Evolutionary conservation across 2,888 invertebrate species (phyloP), one percentile per base, ranked within the genome.

Genomic region (Amblyteles armatorius): DNA sequence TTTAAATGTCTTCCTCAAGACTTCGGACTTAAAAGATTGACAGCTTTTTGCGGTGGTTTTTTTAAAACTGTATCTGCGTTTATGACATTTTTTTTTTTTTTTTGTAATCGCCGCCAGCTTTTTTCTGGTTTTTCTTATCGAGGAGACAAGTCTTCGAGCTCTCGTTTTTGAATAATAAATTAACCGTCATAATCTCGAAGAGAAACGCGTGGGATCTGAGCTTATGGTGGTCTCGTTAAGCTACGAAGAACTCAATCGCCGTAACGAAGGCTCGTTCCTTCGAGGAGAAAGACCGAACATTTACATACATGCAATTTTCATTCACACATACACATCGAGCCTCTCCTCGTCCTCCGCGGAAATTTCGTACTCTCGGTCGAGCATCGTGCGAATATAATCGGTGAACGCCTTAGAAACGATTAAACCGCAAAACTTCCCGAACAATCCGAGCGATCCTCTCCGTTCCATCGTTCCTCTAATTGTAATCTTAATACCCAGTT

Each of bases 401-500:
- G 50, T 36, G 33, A 65, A 71, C 50, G 63, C 60, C 79, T 63
- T 13, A 26, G 55, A 33, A 22, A 72, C 80, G 36, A 80, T 83
- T 80, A 72, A 22, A 57, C 16, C 63, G 36, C 48, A 55, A 48
- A 33, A 69, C 76, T 83, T 83, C 83, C 83, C 26, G 79, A 79
- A 77, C 76, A 71, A 65, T 68, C 57, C 26, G 63, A 57, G 57
- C 60, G 65, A 83, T 83, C 74, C 44, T 79, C 60, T 52, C 33
- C 29, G 40, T 29, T 19, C 22, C 44, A 26, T 36, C 71, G 44
- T 26, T 16, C 22, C 40, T 50, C 19, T 83, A 83, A 83, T 83
- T 72, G 83, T 80, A 79, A 29, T 79, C 69, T 67, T 72, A 76
- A 83, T 79, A 76, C 80, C 55, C 55, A 50, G 71, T 44, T 65